Evolutionary conservation across 2,113 vertebrate species (phyloP).

Genomic region (Toxotes jaculatrix): DNA sequence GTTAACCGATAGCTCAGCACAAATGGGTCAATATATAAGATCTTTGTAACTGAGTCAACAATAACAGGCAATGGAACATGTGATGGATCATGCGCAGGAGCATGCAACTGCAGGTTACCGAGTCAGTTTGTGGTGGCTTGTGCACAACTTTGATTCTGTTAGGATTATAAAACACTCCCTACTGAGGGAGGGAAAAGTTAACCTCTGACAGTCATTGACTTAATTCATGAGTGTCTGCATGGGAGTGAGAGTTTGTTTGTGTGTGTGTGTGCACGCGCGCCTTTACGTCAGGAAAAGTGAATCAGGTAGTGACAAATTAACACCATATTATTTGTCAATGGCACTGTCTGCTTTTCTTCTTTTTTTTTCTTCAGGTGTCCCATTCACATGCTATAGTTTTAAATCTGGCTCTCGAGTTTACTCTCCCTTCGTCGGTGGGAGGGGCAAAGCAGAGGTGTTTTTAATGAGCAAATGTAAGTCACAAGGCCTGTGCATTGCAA

Average conservation of each 20-base stretch:
- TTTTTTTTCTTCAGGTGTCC: conserved; percentile 14
- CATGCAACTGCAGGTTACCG: conserved; percentile 58
- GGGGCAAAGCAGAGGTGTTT: conserved; percentile 58
- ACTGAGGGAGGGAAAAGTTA: conserved; percentile 38
- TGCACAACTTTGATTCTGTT: conserved; percentile 62
- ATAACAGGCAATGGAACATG: conserved; percentile 65
- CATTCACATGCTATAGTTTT: conserved; percentile 50
- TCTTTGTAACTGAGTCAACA: conserved; percentile 68
- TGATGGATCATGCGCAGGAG: conserved; percentile 76
- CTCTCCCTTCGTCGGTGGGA: conserved; percentile 54
- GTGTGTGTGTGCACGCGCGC: neutral
- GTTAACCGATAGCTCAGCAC: conserved; percentile 53
- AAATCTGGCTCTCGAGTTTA: conserved; percentile 50
- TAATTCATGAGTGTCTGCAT: neutral
- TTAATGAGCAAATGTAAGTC: conserved; percentile 69
- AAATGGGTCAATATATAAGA: conserved; percentile 55
- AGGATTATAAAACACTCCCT: conserved; percentile 7
- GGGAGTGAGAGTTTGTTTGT: neutral
- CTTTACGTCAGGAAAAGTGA: conserved; percentile 4
- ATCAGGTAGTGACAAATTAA: conserved; percentile 27
- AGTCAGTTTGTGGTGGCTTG: conserved; percentile 19
- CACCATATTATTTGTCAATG: conserved; percentile 34
- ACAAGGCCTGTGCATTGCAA: conserved; percentile 52
- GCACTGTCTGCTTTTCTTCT: conserved; percentile 19
- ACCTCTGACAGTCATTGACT: neutral